Conservation (phyloP, 2,888 invertebrate species). For the Entomobrya proxima region DNA sequence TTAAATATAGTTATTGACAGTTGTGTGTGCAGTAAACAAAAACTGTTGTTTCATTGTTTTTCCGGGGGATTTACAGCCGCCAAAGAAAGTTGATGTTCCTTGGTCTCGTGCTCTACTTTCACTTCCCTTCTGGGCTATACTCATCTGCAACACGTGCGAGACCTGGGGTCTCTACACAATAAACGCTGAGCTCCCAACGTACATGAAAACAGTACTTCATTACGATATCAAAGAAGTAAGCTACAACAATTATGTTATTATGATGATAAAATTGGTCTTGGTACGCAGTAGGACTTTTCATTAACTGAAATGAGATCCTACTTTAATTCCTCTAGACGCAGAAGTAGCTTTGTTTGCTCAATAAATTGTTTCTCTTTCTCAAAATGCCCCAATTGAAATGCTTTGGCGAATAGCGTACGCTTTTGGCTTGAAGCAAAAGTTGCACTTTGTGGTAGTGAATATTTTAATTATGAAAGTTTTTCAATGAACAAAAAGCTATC, state of each 20-base stretch:
- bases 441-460: not conserved
- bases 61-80: not conserved
- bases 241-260: not conserved
- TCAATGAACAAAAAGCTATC: not conserved
- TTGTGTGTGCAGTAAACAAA: not conserved
- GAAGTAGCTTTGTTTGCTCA: not conserved
- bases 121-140: constrained; percentile 88
- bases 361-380: not conserved
- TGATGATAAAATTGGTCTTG: not conserved
- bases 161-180: constrained; percentile 90
- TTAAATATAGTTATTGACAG: not conserved
- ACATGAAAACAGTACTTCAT: constrained; percentile 89
- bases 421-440: not conserved
- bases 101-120: constrained; percentile 86
- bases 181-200: constrained; percentile 88
- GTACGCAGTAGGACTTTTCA: not conserved
- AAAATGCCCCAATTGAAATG: not conserved
- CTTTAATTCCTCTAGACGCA: not conserved
- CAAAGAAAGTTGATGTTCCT: constrained; percentile 76
- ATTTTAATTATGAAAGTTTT: not conserved
- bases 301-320: not conserved
- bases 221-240: constrained; percentile 85
- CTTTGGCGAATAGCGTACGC: not conserved
- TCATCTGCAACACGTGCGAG: constrained; percentile 85
- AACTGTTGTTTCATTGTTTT: constrained; percentile 3